Conservation (phyloP, 1,140 invertebrate species). For the Drosophila tristis region DNA sequence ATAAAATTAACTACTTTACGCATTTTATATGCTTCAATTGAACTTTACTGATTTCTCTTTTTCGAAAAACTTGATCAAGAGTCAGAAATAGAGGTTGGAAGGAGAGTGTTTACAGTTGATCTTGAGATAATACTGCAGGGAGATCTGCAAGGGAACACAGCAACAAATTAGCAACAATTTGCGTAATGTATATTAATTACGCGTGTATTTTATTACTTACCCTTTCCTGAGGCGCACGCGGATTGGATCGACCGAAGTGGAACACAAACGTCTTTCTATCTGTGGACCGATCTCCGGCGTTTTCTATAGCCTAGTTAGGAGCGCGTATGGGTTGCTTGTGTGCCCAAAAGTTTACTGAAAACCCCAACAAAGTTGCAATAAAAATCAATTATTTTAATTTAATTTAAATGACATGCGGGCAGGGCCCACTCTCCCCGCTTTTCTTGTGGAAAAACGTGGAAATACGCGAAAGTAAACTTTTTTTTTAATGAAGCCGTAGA, state of each 20-base stretch:
- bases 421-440: background rate
- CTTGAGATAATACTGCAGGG: conserved; percentile 68
- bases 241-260: conserved; percentile 22
- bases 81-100: conserved; percentile 20
- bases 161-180: background rate
- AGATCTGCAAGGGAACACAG: conserved; percentile 47
- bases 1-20: background rate
- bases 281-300: conserved; percentile 18
- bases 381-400: conserved; percentile 81
- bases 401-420: conserved; percentile 68
- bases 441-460: conserved; percentile 3
- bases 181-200: background rate
- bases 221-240: conserved; percentile 34
- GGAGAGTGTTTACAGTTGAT: conserved; percentile 28
- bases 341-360: conserved; percentile 66
- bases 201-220: conserved; percentile 13
- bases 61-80: conserved; percentile 15
- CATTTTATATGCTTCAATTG: background rate
- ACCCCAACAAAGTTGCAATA: conserved; percentile 39
- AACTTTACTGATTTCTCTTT: conserved; percentile 45
- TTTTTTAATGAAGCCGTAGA: conserved; percentile 39
- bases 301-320: conserved; percentile 62
- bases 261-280: conserved; percentile 11
- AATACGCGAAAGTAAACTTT: conserved; percentile 26
- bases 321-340: conserved; percentile 42